Evolutionary conservation across 2,113 vertebrate species (phyloP).

Genomic region (Ameiurus melas): DNA sequence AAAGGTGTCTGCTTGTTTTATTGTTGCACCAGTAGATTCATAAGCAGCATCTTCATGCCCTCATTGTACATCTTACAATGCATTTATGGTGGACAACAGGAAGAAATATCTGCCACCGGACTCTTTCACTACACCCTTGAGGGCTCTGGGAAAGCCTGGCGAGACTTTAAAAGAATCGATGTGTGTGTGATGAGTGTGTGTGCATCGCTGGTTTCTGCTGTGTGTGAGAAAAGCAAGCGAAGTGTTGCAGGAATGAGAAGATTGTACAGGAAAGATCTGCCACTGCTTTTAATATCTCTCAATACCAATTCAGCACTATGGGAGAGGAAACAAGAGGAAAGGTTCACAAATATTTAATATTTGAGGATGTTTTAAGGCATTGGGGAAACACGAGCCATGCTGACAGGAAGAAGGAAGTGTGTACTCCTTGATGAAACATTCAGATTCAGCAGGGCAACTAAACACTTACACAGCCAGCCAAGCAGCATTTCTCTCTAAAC

Average conservation of each 20-base stretch:
- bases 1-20: constrained; percentile 32
- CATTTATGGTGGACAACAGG: background rate
- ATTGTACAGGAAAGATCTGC: background rate
- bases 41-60: constrained; percentile 7
- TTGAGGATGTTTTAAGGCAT: background rate
- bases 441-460: background rate
- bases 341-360: background rate
- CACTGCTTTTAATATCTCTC: background rate
- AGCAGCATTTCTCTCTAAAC: background rate
- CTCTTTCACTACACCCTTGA: constrained; percentile 42
- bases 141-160: constrained; percentile 27
- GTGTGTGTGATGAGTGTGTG: constrained; percentile 8
- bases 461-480: background rate
- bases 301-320: background rate
- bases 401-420: background rate
- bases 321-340: background rate
- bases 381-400: background rate
- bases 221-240: constrained; percentile 32
- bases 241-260: constrained; percentile 31
- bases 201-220: constrained; percentile 22
- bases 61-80: constrained; percentile 23
- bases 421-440: background rate
- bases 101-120: constrained; percentile 43
- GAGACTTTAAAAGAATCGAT: constrained; percentile 29
- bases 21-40: constrained; percentile 33